Conservation (phyloP, 2,113 vertebrate species). For the Ovibos moschatus region DNA sequence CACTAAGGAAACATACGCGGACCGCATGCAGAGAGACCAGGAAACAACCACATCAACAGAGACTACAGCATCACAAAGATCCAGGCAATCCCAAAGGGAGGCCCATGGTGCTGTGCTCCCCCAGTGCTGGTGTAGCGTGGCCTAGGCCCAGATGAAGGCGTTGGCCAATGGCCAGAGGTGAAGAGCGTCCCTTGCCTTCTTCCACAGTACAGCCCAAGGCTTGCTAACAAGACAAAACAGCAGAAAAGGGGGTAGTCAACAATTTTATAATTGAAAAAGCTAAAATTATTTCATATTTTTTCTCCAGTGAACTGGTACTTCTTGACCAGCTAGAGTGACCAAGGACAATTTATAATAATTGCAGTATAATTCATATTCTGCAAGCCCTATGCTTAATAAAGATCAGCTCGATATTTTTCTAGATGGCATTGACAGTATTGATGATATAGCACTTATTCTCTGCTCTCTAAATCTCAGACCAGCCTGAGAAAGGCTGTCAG, state of each 20-base stretch:
- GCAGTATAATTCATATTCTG: neutral
- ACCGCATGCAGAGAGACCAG: neutral
- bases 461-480: neutral
- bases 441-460: neutral
- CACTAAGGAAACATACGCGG: neutral
- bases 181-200: neutral
- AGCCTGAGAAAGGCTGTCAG: neutral
- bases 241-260: neutral
- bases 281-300: neutral
- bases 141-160: neutral
- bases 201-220: neutral
- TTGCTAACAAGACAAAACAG: neutral
- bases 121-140: too few species aligned
- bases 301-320: neutral
- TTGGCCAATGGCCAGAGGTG: neutral
- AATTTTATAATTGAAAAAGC: neutral
- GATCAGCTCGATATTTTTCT: neutral
- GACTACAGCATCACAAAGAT: conserved; percentile 48
- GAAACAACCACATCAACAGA: neutral
- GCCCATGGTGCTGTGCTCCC: neutral
- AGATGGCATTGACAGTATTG: neutral
- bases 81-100: neutral
- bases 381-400: neutral
- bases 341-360: neutral
- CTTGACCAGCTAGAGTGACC: neutral